Evolutionary conservation across 2,888 invertebrate genomes (phyloP).

Genomic region (Nomada fabriciana): DNA sequence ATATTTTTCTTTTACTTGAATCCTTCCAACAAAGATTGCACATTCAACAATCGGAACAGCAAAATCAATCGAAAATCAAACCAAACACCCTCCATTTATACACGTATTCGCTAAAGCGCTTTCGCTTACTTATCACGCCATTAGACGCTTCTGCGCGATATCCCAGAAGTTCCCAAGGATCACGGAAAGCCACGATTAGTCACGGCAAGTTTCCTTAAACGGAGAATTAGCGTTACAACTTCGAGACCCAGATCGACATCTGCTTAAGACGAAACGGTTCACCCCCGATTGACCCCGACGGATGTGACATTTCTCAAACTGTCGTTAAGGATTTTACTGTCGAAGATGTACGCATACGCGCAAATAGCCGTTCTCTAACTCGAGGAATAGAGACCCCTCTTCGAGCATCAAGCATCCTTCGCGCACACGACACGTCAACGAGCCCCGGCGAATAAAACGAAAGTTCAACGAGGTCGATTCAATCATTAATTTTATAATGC

Average conservation of each 20-base stretch:
- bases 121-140: not conserved
- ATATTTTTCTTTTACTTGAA: too few species aligned
- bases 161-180: conserved; percentile 13
- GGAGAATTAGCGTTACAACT: conserved; percentile 63
- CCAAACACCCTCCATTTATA: not conserved
- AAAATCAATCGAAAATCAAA: not conserved
- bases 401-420: too few species aligned
- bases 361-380: too few species aligned
- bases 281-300: conserved; percentile 66
- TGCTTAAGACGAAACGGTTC: conserved; percentile 72
- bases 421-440: not conserved
- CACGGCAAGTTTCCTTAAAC: conserved; percentile 51
- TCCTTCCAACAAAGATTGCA: too few species aligned
- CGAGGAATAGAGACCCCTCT: too few species aligned
- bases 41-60: too few species aligned
- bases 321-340: conserved; percentile 67
- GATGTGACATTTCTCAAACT: conserved; percentile 71
- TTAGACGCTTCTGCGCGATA: not conserved
- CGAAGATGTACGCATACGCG: too few species aligned
- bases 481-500: conserved; percentile 25
- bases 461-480: conserved; percentile 30
- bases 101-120: too few species aligned
- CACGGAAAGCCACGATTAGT: conserved; percentile 42
- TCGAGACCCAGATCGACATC: conserved; percentile 69
- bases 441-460: conserved; percentile 15